Conservation (phyloP, 2,797 vertebrate species). For the Carapus acus region DNA sequence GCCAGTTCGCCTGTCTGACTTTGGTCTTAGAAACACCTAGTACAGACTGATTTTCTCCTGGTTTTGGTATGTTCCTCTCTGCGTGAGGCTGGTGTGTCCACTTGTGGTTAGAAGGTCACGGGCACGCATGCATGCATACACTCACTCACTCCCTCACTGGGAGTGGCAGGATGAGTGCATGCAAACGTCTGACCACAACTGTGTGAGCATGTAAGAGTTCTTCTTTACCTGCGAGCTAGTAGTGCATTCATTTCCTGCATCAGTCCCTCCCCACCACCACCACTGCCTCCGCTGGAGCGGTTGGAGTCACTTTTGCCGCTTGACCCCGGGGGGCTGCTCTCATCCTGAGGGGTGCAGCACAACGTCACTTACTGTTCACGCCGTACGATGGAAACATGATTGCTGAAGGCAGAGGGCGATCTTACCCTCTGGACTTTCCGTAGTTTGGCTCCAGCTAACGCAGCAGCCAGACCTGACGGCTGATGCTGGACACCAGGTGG, state of each 20-base stretch:
- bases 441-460: conserved; percentile 95
- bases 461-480: conserved; percentile 88
- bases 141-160: too few species aligned
- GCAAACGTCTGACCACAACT: not conserved
- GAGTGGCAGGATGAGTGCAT: too few species aligned
- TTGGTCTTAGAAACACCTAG: too few species aligned
- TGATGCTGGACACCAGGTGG: conserved; percentile 69
- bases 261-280: conserved; percentile 85
- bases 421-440: conserved; percentile 94
- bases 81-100: too few species aligned
- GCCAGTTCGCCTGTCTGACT: too few species aligned
- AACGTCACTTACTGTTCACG: not conserved
- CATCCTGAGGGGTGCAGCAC: conserved; percentile 74
- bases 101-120: too few species aligned
- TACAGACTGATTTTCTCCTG: too few species aligned
- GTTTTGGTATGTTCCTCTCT: too few species aligned
- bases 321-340: conserved; percentile 85
- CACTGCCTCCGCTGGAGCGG: conserved; percentile 86
- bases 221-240: conserved; percentile 89
- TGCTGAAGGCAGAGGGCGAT: too few species aligned
- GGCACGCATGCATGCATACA: too few species aligned
- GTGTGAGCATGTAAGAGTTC: conserved; percentile 3
- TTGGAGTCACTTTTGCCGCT: conserved; percentile 91
- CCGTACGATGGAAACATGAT: too few species aligned
- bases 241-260: conserved; percentile 99